Base-by-base conservation (phyloP, 2,113 vertebrate species). In the Antidorcas marsupialis region DNA sequence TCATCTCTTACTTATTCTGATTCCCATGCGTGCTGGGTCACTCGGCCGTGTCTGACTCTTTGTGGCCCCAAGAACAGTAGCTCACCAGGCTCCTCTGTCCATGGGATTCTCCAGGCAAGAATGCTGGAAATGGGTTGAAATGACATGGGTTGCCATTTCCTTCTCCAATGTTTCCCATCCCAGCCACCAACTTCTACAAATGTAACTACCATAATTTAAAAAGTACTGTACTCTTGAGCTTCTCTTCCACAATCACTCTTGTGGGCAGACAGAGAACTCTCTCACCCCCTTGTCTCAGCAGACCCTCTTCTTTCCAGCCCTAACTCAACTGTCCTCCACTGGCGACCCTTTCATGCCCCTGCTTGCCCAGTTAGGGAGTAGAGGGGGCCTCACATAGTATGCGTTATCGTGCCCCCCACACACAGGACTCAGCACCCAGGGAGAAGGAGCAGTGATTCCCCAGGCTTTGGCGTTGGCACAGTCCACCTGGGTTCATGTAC, bases 331-430 rank as follows among this genome's bases (percentile, higher is more conserved):
- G 2, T 27, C 27, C 39, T 74, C 64, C 57, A 1, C 3, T 33
- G n/a, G 43, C 10, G 62, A 13, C 7, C 3, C 28, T 50, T 11
- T 27, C 67, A 33, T 8, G 53, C 23, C 91, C 67, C 43, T 53
- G 28, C 64, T 13, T 82, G 43, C n/a, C 7, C 59, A 25, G 43
- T 13, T 39, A 50, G 52, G 74, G 57, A 4, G 36, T 0, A 10
- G 62, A 28, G 15, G 55, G 60, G 15, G 8, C 27, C 47, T 53
- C 57, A 11, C 27, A 1, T 1, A 0, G 1, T 6, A 2, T 30
- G 47, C 13, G 64, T 45, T 33, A 28, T 25, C n/a, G 23, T 0
- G 27, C 19, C 36, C 76, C 45, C n/a, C 62, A 12, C 36, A 16
- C 87, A 55, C 71, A 71, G 36, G 47, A 52, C 47, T 74, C 17